phyloP scores from a whole-genome alignment of 2,888 invertebrate genomes.

The Drosophila cognata region DNA sequence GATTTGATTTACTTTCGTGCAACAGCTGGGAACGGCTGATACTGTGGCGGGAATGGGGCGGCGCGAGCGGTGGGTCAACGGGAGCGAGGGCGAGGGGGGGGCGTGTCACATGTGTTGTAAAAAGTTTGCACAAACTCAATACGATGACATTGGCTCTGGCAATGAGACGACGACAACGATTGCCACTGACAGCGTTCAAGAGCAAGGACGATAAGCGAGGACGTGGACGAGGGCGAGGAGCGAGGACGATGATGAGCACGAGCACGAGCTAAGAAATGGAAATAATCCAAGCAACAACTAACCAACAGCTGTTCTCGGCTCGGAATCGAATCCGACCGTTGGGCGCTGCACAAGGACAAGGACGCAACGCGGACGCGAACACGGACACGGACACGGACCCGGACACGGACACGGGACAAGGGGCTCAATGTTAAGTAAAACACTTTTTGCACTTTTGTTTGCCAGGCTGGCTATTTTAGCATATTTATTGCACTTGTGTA shows the following conservation, averaged over 20 bases:
- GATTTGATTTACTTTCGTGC: constrained; percentile 27
- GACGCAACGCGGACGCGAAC: constrained; percentile 56
- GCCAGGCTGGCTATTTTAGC: not conserved
- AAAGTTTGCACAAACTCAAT: constrained; percentile 46
- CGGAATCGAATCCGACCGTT: constrained; percentile 21
- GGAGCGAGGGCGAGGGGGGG: not conserved
- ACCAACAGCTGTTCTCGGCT: constrained; percentile 68
- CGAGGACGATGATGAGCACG: constrained; percentile 24
- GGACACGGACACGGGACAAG: constrained; percentile 26
- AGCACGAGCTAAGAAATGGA: constrained; percentile 27
- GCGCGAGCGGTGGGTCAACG: not conserved
- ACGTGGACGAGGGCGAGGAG: constrained; percentile 18
- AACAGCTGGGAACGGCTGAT: constrained; percentile 33
- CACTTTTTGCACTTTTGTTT: constrained; percentile 21
- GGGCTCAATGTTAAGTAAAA: constrained; percentile 28
- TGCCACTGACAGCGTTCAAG: constrained; percentile 69
- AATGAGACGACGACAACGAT: constrained; percentile 45
- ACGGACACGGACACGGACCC: constrained; percentile 68
- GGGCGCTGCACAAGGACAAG: constrained; percentile 76
- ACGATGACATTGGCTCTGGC: constrained; percentile 44
- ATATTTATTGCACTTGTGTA: constrained; percentile 15
- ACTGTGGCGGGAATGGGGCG: constrained; percentile 6
- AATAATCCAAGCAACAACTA: constrained; percentile 33
- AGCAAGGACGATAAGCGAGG: constrained; percentile 60
- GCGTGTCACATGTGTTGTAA: constrained; percentile 19